Conservation (phyloP, 2,888 invertebrate species). For the Sturmia bella region DNA sequence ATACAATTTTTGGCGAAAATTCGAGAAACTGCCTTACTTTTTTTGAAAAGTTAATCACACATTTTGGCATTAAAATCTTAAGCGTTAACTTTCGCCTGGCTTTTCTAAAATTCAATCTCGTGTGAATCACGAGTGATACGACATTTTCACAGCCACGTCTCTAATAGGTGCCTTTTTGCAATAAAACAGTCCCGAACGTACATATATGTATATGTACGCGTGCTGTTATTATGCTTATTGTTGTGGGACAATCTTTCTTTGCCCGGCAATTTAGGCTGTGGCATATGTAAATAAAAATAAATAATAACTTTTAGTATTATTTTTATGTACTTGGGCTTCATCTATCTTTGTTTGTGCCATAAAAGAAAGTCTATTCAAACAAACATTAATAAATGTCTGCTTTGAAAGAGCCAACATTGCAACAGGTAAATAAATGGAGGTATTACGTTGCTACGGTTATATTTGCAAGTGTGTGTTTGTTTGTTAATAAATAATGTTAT, state of each 20-base stretch:
- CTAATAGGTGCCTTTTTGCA: too few species aligned
- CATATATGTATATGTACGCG: too few species aligned
- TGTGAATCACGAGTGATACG: too few species aligned
- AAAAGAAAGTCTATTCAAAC: not conserved
- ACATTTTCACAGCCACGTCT: too few species aligned
- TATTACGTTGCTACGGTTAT: not conserved
- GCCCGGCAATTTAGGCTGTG: not conserved
- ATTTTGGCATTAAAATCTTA: too few species aligned
- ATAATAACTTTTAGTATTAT: conserved; percentile 21
- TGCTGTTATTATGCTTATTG: not conserved
- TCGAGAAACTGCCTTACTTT: too few species aligned
- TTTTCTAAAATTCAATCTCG: too few species aligned
- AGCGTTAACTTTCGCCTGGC: too few species aligned
- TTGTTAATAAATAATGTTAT: not conserved
- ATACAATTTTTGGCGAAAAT: too few species aligned
- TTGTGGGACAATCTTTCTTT: not conserved
- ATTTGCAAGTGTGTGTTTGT: not conserved
- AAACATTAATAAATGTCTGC: not conserved
- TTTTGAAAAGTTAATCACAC: too few species aligned
- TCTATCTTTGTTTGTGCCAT: conserved; percentile 34
- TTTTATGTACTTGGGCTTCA: conserved; percentile 1
- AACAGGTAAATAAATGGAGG: conserved; percentile 5
- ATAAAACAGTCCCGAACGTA: too few species aligned
- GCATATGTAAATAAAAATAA: conserved; percentile 18
- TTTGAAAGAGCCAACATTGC: not conserved